phyloP scores from a whole-genome alignment of 2,797 vertebrate species.

The Thripadectes ignobilis region DNA sequence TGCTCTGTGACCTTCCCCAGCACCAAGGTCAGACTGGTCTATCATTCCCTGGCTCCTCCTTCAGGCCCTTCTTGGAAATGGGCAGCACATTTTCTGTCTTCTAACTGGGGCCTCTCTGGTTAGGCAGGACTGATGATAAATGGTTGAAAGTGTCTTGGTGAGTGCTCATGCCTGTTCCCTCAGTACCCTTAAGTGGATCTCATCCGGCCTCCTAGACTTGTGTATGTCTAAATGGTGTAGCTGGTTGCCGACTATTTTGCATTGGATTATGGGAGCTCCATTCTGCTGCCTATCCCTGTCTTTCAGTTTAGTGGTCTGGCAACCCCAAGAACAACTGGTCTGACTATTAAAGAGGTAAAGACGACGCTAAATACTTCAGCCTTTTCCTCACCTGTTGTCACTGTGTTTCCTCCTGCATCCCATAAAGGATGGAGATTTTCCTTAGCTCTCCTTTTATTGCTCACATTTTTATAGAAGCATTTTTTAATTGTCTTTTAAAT shows the following conservation, averaged over 20 bases:
- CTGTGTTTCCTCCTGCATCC: background rate
- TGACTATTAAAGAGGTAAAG: background rate
- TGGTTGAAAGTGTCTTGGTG: background rate
- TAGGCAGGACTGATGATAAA: background rate
- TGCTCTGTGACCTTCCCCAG: rapidly evolving
- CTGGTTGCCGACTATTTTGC: background rate
- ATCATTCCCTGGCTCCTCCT: background rate
- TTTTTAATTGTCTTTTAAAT: background rate
- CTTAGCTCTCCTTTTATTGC: background rate
- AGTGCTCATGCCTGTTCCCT: background rate
- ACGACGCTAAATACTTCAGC: background rate
- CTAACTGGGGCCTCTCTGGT: background rate
- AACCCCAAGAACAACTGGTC: background rate
- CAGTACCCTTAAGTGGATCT: background rate
- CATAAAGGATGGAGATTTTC: background rate
- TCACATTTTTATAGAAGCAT: background rate
- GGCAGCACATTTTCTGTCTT: background rate
- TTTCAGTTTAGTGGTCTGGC: background rate
- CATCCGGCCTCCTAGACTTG: background rate
- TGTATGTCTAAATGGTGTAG: background rate
- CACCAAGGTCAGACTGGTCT: background rate
- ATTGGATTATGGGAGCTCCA: background rate
- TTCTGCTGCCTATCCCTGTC: background rate
- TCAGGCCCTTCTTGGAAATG: background rate
- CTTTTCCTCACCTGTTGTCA: background rate